Conservation (phyloP, 2,888 invertebrate genomes). For the Ormyrus thymus region DNA sequence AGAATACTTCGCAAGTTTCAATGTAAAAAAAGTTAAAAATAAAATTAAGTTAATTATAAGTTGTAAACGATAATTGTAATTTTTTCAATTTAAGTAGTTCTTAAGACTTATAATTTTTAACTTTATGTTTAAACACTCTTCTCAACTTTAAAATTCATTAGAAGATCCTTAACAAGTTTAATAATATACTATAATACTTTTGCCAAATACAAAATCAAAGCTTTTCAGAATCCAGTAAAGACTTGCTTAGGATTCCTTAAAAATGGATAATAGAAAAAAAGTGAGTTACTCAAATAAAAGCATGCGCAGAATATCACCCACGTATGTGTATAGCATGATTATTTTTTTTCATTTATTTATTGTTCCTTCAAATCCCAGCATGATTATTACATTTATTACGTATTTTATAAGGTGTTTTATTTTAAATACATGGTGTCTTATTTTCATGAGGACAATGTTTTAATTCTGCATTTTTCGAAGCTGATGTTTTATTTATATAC, state of each 20-base stretch:
- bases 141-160: not conserved
- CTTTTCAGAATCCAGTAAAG: not conserved
- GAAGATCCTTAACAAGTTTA: constrained; percentile 1
- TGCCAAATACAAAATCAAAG: not conserved
- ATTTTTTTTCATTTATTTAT: constrained; percentile 7
- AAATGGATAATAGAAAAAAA: constrained; percentile 20
- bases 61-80: too few species aligned
- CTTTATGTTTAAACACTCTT: too few species aligned
- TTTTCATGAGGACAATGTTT: too few species aligned
- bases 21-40: too few species aligned
- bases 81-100: too few species aligned
- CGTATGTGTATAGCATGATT: constrained; percentile 34
- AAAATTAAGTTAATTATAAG: too few species aligned
- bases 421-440: too few species aligned
- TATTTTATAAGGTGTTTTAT: too few species aligned
- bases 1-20: too few species aligned
- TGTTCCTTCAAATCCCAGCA: not conserved
- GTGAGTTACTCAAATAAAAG: constrained; percentile 24
- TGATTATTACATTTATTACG: too few species aligned
- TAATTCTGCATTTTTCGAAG: too few species aligned
- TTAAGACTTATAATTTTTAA: not conserved
- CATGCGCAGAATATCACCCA: constrained; percentile 17
- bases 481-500: too few species aligned
- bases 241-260: constrained; percentile 6
- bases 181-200: not conserved